phyloP scores from a whole-genome alignment of 2,113 vertebrate genomes.

The Myotis davidii region DNA sequence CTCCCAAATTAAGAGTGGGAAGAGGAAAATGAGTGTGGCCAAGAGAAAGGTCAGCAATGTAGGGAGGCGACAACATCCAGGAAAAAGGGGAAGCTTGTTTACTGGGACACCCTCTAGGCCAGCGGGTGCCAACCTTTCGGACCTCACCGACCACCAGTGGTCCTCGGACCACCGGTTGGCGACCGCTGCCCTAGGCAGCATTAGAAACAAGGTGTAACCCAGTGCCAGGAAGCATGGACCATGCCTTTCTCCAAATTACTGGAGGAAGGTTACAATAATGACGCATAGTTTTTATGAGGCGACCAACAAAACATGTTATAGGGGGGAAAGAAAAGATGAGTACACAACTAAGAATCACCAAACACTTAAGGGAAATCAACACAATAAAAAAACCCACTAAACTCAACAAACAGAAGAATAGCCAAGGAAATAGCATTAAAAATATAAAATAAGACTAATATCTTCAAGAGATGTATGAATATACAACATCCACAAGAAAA shows the following conservation, averaged over 20 bases:
- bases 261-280: not conserved
- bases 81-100: not conserved
- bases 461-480: not conserved
- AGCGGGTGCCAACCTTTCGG: too few species aligned
- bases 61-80: not conserved
- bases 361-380: not conserved
- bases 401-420: not conserved
- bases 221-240: not conserved
- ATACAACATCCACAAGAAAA: constrained; percentile 19
- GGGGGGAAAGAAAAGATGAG: not conserved
- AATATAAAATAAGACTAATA: not conserved
- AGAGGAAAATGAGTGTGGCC: constrained; percentile 33
- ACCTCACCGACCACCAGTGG: too few species aligned
- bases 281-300: constrained; percentile 6
- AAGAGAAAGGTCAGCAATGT: not conserved
- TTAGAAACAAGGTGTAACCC: not conserved
- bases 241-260: not conserved
- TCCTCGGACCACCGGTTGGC: too few species aligned
- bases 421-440: not conserved
- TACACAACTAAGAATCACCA: constrained; percentile 19
- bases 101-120: not conserved
- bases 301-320: not conserved
- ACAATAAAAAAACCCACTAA: constrained; percentile 1
- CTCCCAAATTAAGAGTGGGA: not conserved
- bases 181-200: not conserved